Evolutionary conservation across 2,888 invertebrate species (phyloP).

Genomic region (Clusia tigrina): DNA sequence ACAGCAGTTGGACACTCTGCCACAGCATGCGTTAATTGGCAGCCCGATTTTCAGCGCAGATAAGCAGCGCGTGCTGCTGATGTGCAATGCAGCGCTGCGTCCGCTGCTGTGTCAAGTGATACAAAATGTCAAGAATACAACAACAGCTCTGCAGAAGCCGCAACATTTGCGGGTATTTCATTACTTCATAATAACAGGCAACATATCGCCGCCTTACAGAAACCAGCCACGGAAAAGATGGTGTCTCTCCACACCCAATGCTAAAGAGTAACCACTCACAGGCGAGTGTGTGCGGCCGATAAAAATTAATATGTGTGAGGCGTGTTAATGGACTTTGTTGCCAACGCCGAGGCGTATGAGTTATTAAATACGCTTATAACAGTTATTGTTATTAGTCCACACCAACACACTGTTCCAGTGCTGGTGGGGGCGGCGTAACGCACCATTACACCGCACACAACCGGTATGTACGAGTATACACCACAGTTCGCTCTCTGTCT

Average conservation of each 20-base stretch:
- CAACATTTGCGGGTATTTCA: too few species aligned
- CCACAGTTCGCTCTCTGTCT: too few species aligned
- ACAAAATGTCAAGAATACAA: too few species aligned
- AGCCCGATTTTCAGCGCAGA: not conserved
- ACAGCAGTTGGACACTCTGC: not conserved
- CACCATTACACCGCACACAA: too few species aligned
- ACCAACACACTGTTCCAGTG: not conserved
- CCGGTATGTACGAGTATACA: too few species aligned
- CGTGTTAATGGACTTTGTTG: constrained; percentile 16
- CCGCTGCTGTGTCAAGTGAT: too few species aligned
- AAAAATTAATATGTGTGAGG: constrained; percentile 11
- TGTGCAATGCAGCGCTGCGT: not conserved
- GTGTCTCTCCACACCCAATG: too few species aligned
- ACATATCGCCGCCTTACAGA: too few species aligned
- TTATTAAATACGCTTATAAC: constrained; percentile 14
- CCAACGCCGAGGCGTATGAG: not conserved
- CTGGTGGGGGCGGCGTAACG: not conserved
- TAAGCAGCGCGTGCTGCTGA: not conserved
- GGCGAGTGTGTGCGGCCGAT: not conserved
- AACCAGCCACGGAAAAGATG: too few species aligned
- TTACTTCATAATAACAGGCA: too few species aligned
- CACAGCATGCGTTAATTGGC: not conserved
- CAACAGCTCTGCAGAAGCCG: too few species aligned
- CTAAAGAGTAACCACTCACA: too few species aligned
- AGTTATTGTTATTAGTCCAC: constrained; percentile 13